Base-by-base conservation (phyloP, 2,113 vertebrate species). In the Chaetorhynchus papuensis region DNA sequence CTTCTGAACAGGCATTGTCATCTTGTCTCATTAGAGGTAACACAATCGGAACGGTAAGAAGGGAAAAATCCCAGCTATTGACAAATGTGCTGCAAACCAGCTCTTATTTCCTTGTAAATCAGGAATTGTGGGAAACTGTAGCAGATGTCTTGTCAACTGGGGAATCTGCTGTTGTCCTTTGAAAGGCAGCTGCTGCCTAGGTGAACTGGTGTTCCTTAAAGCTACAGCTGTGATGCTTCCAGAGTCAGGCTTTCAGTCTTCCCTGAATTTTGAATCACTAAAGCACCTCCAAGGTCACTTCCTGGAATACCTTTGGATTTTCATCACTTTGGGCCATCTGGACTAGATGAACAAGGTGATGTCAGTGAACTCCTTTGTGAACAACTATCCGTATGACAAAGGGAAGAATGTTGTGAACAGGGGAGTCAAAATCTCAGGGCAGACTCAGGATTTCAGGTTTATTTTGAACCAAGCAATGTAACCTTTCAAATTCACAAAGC, bases 281-380 rank as follows among this genome's bases (percentile, higher is more conserved):
- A 79, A 76, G 64, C 60, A 65, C 54, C 44, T 96, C 86, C 79
- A 93, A 90, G 91, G 94, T 96, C 92, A 93, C 35, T 92, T 83
- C 61, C 83, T 82, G 49, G 54, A 47, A 72, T 86, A 87, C 61
- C 56, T 89, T 83, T 86, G 87, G 70, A 79, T 83, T 96, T 83
- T 69, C 81, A 69, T 49, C 42, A 39, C 74, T 70, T 92, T 31
- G 57, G 44, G 63, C 95, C 87, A 85, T 87, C 94, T 97, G 95
- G 83, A 93, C 60, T 18, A 44, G 74, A 79, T 61, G 87, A 90
- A 53, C 44, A 63, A 89, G 59, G 72, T 88, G 85, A 26, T 82
- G 44, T 21, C 27, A 20, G 42, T 61, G 64, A 91, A 21, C 15
- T 89, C 94, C 76, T 93, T 70, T 50, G 71, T 85, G 89, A 91